Percentiles rank a stretch among this genome's conserved stretches.
Conservation (phyloP, 2,113 vertebrate genomes). For the Percopsis transmontana region DNA sequence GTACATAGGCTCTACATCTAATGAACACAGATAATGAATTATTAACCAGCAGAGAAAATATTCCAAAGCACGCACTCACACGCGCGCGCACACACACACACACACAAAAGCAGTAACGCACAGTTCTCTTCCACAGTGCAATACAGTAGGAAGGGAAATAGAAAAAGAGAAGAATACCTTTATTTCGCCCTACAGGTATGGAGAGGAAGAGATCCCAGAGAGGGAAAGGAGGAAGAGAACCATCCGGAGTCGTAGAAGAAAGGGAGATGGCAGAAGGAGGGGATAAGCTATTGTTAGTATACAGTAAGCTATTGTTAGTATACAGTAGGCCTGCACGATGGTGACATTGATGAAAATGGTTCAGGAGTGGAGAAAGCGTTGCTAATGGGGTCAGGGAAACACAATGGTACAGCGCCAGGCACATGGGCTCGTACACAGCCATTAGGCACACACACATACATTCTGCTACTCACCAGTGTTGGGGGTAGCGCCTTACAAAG, state of each 20-base stretch:
- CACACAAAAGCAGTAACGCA: slow-evolving; percentile 12
- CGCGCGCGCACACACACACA: background rate
- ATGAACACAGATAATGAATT: slow-evolving; percentile 47
- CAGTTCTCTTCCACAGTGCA: slow-evolving; percentile 12
- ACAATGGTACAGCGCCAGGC: background rate
- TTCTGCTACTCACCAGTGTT: no score
- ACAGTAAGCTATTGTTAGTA: slow-evolving; percentile 52
- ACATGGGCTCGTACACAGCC: background rate
- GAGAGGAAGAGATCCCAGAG: slow-evolving; percentile 66
- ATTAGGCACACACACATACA: background rate
- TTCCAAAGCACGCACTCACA: slow-evolving; percentile 12
- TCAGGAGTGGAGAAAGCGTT: slow-evolving; percentile 20
- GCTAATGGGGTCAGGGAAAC: background rate
- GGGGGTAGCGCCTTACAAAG: no score
- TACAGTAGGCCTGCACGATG: slow-evolving; percentile 11
- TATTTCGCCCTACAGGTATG: slow-evolving; percentile 92
- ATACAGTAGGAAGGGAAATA: slow-evolving; percentile 15
- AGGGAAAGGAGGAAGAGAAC: slow-evolving; percentile 51
- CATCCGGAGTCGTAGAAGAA: slow-evolving; percentile 40
- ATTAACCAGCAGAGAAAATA: slow-evolving; percentile 37
- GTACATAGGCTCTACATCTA: slow-evolving; percentile 21
- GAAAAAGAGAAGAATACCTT: slow-evolving; percentile 84
- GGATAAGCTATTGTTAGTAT: slow-evolving; percentile 65
- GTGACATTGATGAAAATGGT: slow-evolving; percentile 56
- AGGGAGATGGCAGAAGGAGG: slow-evolving; percentile 54